Base-by-base conservation (phyloP, 2,797 vertebrate genomes). In the Sebastes itinus region DNA sequence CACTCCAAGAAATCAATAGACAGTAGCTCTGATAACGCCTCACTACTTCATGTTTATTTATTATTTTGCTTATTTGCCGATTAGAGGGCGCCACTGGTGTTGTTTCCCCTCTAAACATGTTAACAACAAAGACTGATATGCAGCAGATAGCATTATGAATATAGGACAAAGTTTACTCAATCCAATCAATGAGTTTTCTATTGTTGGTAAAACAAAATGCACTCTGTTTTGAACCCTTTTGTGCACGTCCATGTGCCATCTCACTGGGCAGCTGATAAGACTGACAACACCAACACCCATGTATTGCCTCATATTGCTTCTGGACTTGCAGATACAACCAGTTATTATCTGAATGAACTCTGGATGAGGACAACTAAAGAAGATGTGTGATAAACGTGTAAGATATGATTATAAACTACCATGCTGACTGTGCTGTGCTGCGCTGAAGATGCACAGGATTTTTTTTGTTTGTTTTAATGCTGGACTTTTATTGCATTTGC, bases 11-110 rank as follows among this genome's bases (percentile, higher is more conserved):
- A 88, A 89, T 92, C 90, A 92, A 89, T 80, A 52, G 88, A 92
- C 93, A 94, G 92, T 92, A 94, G 92, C 91, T 82, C 68, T 88
- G 89, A 92, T 92, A 94, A 92, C 54, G 2, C 18, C 61, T 77
- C 38, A 61, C 71, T 59, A 33, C 75, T 49, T 66, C 9, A 27
- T 78, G 80, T 85, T 83, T 85, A 60, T 88, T 83, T 81, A 33
- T 70, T 77, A 12, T 83, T n/a, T 61, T 2, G 16, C 13, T 10
- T 46, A 10, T 77, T 82, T 25, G 49, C 86, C 92, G 87, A 9
- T 86, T 81, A 92, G 90, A 90, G 86, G 90, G 85, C 81, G 75
- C 86, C 73, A 84, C 84, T 70, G 70, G 38, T 75, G 80, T 70
- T 85, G 32, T 77, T 89, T 88, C 35, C 28, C 20, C 13, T 42